Evolutionary conservation across 1,140 invertebrate species (phyloP).

Genomic region (Leptopilina boulardi): DNA sequence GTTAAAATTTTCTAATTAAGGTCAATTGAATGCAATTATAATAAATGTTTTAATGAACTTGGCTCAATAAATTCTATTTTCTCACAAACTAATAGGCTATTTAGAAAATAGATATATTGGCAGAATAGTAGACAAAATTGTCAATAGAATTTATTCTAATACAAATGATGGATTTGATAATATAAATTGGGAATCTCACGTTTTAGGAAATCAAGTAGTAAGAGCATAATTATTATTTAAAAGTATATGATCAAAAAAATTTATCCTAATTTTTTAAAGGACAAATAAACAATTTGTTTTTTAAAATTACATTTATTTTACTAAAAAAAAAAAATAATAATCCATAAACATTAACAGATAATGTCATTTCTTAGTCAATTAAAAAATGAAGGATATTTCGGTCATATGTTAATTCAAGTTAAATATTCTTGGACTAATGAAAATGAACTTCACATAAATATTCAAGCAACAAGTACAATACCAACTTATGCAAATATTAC

Average conservation of each 20-base stretch:
- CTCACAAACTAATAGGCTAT: background rate
- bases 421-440: conserved; percentile 79
- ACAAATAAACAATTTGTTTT: too few relatives aligned
- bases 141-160: background rate
- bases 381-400: conserved; percentile 80
- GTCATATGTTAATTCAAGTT: conserved; percentile 75
- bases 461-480: conserved; percentile 77
- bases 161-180: conserved; percentile 83
- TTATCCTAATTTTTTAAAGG: too few relatives aligned
- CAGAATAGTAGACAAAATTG: background rate
- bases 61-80: too few relatives aligned
- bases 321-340: background rate
- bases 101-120: background rate
- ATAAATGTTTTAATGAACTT: too few relatives aligned
- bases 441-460: conserved; percentile 80
- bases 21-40: too few relatives aligned
- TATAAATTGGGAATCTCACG: conserved; percentile 74
- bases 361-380: conserved; percentile 67
- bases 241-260: too few relatives aligned
- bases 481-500: conserved; percentile 81
- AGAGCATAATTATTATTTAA: conserved; percentile 33
- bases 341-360: background rate
- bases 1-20: background rate
- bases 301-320: background rate
- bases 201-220: conserved; percentile 63